A percentile compares a stretch with the other conserved stretches of the same genome.
phyloP scores from a whole-genome alignment of 1,140 invertebrate species.

The Agraylea sexmaculata region DNA sequence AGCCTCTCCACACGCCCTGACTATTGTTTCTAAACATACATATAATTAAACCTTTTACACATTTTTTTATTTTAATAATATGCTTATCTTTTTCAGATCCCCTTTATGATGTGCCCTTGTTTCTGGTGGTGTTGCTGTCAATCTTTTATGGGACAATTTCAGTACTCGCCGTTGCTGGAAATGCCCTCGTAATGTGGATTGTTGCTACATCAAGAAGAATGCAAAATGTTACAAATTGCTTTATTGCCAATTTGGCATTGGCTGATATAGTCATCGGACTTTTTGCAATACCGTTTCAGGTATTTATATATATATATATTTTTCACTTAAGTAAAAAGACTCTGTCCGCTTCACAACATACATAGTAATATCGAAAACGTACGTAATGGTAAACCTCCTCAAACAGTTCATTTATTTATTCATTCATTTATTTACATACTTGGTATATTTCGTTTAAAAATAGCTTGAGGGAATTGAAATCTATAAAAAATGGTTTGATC shows the following conservation, averaged over 20 bases:
- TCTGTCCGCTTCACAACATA: background rate
- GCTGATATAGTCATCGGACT: slow-evolving; percentile 57
- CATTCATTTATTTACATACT: too few relatives aligned
- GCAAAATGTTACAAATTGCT: slow-evolving; percentile 62
- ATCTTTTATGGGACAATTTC: slow-evolving; percentile 63
- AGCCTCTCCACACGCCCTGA: too few relatives aligned
- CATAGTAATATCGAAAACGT: background rate
- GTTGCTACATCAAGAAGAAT: slow-evolving; percentile 49
- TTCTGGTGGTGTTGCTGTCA: slow-evolving; percentile 53
- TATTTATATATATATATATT: slow-evolving; percentile 25
- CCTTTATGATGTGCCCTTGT: slow-evolving; percentile 52
- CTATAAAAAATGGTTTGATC: too few relatives aligned
- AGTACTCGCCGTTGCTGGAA: slow-evolving; percentile 56
- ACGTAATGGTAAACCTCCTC: too few relatives aligned
- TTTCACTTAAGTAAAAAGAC: background rate
- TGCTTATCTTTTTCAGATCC: slow-evolving; percentile 18
- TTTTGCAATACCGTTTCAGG: slow-evolving; percentile 60
- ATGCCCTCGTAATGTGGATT: slow-evolving; percentile 60
- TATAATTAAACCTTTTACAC: too few relatives aligned
- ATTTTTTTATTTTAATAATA: background rate
- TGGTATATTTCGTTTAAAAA: too few relatives aligned
- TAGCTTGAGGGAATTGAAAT: too few relatives aligned
- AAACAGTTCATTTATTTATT: too few relatives aligned
- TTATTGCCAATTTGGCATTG: slow-evolving; percentile 58
- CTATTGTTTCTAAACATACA: too few relatives aligned